A percentile compares a stretch with the other conserved stretches of the same genome.
phyloP scores from a whole-genome alignment of 2,888 invertebrate genomes.

The Drosophila mimica region DNA sequence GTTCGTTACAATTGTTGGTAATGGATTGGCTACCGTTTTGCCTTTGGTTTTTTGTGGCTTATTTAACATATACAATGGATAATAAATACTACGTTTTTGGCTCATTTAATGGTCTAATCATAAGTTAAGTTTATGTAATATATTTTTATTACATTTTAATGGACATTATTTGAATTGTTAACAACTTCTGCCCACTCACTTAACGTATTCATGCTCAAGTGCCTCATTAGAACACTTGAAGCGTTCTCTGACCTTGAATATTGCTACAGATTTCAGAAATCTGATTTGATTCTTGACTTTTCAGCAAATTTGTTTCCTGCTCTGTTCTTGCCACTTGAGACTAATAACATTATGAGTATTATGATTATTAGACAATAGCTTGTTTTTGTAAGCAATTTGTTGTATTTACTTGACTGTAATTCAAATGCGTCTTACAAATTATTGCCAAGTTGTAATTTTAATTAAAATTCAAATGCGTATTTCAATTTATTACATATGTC shows the following conservation, averaged over 20 bases:
- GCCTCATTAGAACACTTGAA: constrained; percentile 45
- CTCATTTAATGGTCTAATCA: constrained; percentile 11
- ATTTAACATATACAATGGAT: constrained; percentile 15
- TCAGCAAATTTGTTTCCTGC: constrained; percentile 61
- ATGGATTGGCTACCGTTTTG: constrained; percentile 44
- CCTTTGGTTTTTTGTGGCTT: constrained; percentile 6
- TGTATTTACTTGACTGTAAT: constrained; percentile 8
- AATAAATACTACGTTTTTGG: constrained; percentile 1
- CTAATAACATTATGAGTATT: constrained; percentile 26
- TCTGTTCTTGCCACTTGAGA: constrained; percentile 46
- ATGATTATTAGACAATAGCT: constrained; percentile 24
- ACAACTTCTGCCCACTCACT: constrained; percentile 40
- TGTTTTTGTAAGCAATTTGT: constrained; percentile 21
- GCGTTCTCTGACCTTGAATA: constrained; percentile 57
- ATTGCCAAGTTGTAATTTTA: constrained; percentile 17
- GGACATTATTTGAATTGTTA: constrained; percentile 7
- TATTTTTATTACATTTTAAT: constrained; percentile 5
- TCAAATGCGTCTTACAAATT: constrained; percentile 31
- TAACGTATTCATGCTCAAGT: constrained; percentile 41
- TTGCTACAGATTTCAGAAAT: constrained; percentile 43
- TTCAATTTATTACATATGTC: constrained; percentile 5
- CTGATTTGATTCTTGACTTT: constrained; percentile 2
- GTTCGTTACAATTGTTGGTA: constrained; percentile 30
- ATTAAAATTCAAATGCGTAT: constrained; percentile 23
- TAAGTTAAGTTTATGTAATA: neutral